These are phyloP conservation scores for Spodoptera picta DNA, from an alignment of 2,888 invertebrate species.

Conservation along the genomic window DNA sequence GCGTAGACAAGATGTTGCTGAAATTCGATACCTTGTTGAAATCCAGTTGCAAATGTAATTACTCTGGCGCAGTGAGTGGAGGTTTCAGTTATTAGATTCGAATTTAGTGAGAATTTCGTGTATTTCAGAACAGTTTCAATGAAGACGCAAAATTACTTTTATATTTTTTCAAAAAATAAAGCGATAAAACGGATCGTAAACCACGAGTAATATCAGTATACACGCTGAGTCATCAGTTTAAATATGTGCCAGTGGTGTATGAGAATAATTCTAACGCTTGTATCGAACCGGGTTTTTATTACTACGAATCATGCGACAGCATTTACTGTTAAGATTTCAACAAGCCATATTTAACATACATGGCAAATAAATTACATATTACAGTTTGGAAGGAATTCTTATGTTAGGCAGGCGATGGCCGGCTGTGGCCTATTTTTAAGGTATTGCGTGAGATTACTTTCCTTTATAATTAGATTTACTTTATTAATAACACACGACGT, in stretches of 20 bases:
- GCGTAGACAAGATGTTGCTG: constrained; percentile 19
- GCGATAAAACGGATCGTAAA: constrained; percentile 19
- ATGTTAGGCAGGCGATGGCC: constrained; percentile 1
- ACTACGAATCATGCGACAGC: constrained; percentile 62
- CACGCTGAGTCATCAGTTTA: constrained; percentile 61
- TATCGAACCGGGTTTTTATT: constrained; percentile 56
- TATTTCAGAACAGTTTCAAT: neutral
- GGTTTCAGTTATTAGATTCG: neutral
- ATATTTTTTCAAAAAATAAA: too few species aligned
- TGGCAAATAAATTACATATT: constrained; percentile 38
- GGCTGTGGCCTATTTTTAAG: constrained; percentile 4
- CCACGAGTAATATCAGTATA: constrained; percentile 38
- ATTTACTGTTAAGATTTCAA: constrained; percentile 53
- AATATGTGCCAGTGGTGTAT: constrained; percentile 55
- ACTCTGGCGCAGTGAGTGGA: neutral
- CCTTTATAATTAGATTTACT: too few species aligned
- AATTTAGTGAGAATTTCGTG: constrained; percentile 1
- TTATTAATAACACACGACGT: too few species aligned
- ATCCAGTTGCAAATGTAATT: constrained; percentile 14
- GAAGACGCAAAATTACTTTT: too few species aligned
- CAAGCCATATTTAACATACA: constrained; percentile 51
- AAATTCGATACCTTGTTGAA: constrained; percentile 28
- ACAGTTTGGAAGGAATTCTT: constrained; percentile 10
- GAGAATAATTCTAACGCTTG: constrained; percentile 47
- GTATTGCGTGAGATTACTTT: too few species aligned